Evolutionary conservation across 23 tunicate genomes (phyloP).

Genomic region (Halocynthia aurantium): DNA sequence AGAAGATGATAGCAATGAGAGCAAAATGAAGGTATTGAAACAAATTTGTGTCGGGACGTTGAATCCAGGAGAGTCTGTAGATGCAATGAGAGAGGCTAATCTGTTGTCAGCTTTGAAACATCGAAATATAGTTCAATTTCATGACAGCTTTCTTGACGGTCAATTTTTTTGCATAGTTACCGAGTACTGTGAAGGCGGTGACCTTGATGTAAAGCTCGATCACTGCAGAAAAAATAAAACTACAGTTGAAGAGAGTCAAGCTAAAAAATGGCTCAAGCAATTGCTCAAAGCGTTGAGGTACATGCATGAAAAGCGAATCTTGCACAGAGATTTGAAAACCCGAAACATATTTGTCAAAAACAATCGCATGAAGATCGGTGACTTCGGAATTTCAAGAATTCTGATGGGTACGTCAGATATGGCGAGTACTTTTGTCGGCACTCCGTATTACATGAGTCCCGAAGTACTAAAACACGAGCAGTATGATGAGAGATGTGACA

Average conservation of each 20-base stretch:
- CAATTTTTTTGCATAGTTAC: conserved; percentile 75
- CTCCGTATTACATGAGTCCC: conserved; percentile 97
- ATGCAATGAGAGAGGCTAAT: conserved; percentile 89
- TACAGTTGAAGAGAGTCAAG: conserved; percentile 50
- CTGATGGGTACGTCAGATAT: conserved; percentile 76
- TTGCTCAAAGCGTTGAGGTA: conserved; percentile 54
- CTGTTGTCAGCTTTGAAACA: conserved; percentile 60
- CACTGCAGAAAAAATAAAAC: conserved; percentile 33
- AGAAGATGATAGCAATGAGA: neutral
- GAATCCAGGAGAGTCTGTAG: conserved; percentile 91
- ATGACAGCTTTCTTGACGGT: conserved; percentile 78
- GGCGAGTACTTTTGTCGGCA: conserved; percentile 96
- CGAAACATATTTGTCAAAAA: conserved; percentile 79
- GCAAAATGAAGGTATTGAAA: conserved; percentile 55
- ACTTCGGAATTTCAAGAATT: conserved; percentile 92
- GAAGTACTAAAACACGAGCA: conserved; percentile 90
- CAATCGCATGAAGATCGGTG: conserved; percentile 74
- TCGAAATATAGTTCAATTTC: conserved; percentile 74
- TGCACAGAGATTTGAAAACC: conserved; percentile 83
- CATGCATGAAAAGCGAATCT: conserved; percentile 67
- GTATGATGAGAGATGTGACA: conserved; percentile 88
- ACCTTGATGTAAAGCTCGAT: conserved; percentile 44
- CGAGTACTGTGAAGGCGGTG: conserved; percentile 97
- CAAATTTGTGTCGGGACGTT: conserved; percentile 85
- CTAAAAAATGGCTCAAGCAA: conserved; percentile 73